Evolutionary conservation across 2,888 invertebrate genomes (phyloP), one percentile per base, ranked within the genome.

Genomic region (Sepiola atlantica): DNA sequence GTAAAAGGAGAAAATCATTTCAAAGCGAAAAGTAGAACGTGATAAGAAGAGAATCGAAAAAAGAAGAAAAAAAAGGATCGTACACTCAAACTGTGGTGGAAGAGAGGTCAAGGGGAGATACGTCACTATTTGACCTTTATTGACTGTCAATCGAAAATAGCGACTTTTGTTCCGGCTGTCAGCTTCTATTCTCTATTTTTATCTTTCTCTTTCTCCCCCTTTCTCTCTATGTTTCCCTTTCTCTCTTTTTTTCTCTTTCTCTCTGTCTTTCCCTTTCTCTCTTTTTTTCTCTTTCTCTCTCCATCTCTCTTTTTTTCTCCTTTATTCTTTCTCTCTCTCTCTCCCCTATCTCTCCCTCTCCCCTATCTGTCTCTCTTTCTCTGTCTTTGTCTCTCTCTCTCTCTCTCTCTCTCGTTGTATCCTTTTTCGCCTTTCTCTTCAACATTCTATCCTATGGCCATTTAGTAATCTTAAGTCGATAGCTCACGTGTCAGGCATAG

Each of bases 91-190:
- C n/a, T n/a, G 77, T n/a, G n/a, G 77, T 8, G n/a, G n/a, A n/a
- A 14, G 16, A 0, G n/a, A n/a, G 77, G 77, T n/a, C n/a, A 77
- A n/a, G n/a, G n/a, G 32, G 77, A 77, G 16, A 77, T n/a, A n/a
- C n/a, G 77, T 77, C 77, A 77, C n/a, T 16, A 2, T 77, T 77
- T 77, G 77, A 77, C 77, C 77, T 77, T 77, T 77, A 77, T n/a
- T 16, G n/a, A 12, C 77, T 77, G 77, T 77, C 77, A 77, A 77
- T 77, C 77, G 77, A 2, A 77, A n/a, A 77, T 45, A 18, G 32
- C 77, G 77, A 77, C 77, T 77, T 77, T 77, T n/a, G 77, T 77
- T 77, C 77, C 32, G 77, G n/a, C 77, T 77, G 77, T 77, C 77
- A 77, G 77, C 77, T n/a, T 61, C 61, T 77, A 32, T 77, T 16